Evolutionary conservation across 2,113 vertebrate species (phyloP).

Genomic region (Oenanthe melanoleuca): DNA sequence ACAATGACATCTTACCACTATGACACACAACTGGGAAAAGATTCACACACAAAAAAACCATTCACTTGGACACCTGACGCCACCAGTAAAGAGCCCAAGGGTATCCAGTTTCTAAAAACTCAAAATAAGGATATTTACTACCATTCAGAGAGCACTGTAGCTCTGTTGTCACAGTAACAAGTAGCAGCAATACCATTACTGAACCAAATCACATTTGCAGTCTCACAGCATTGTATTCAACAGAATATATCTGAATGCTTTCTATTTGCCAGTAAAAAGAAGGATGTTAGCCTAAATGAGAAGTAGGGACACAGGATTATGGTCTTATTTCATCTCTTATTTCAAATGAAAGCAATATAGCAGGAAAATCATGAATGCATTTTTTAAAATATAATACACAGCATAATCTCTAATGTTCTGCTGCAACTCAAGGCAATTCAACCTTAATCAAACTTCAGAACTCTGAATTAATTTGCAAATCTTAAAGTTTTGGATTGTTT

Average conservation of each 20-base stretch:
- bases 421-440: not conserved
- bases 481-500: not conserved
- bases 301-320: not conserved
- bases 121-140: not conserved
- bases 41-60: not conserved
- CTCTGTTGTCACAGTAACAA: slow-evolving; percentile 41
- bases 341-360: slow-evolving; percentile 8
- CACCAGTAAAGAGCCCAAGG: not conserved
- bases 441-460: slow-evolving; percentile 19
- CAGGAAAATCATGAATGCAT: not conserved
- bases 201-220: slow-evolving; percentile 31
- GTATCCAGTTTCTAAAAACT: not conserved
- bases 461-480: slow-evolving; percentile 36
- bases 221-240: slow-evolving; percentile 7
- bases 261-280: slow-evolving; percentile 25
- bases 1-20: not conserved
- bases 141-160: not conserved
- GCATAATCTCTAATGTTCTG: not conserved
- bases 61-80: not conserved
- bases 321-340: not conserved
- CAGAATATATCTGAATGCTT: slow-evolving; percentile 13
- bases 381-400: not conserved
- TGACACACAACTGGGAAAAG: not conserved
- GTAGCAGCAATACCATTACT: not conserved
- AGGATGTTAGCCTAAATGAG: slow-evolving; percentile 3